phyloP scores from a whole-genome alignment of 2,113 vertebrate genomes.

The Saccopteryx leptura region DNA sequence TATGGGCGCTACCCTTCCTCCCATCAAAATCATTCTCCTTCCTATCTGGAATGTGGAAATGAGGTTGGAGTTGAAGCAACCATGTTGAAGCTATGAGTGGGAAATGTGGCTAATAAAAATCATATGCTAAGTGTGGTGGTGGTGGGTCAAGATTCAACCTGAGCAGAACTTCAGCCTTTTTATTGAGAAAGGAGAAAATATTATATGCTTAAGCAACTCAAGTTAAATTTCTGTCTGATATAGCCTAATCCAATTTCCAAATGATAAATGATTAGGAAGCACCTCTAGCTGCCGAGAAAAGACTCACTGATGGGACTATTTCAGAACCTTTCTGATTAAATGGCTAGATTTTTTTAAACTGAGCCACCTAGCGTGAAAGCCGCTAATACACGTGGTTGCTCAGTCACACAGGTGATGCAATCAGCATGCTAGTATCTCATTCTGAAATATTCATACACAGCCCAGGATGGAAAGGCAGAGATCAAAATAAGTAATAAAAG shows the following conservation, averaged over 20 bases:
- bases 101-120: not conserved
- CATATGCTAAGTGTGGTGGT: not conserved
- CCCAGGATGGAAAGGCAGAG: slow-evolving; percentile 8
- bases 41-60: not conserved
- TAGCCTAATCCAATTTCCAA: slow-evolving; percentile 6
- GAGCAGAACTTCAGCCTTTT: not conserved
- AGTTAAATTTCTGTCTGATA: slow-evolving; percentile 50
- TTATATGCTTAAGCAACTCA: not conserved
- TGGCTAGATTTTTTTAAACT: not conserved
- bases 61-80: not conserved
- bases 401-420: slow-evolving; percentile 42
- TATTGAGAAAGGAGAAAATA: not conserved
- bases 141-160: not conserved
- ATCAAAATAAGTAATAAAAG: not conserved
- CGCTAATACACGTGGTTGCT: slow-evolving; percentile 40
- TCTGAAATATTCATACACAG: slow-evolving; percentile 61
- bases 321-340: slow-evolving; percentile 54
- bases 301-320: not conserved
- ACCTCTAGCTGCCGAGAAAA: not conserved
- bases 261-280: slow-evolving; percentile 26
- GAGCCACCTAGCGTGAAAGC: slow-evolving; percentile 29
- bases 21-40: not conserved
- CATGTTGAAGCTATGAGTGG: not conserved
- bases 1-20: not conserved
- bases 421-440: slow-evolving; percentile 41